These are phyloP conservation scores for Serripes groenlandicus DNA, from an alignment of 2,888 invertebrate species.

Conservation along the genomic window DNA sequence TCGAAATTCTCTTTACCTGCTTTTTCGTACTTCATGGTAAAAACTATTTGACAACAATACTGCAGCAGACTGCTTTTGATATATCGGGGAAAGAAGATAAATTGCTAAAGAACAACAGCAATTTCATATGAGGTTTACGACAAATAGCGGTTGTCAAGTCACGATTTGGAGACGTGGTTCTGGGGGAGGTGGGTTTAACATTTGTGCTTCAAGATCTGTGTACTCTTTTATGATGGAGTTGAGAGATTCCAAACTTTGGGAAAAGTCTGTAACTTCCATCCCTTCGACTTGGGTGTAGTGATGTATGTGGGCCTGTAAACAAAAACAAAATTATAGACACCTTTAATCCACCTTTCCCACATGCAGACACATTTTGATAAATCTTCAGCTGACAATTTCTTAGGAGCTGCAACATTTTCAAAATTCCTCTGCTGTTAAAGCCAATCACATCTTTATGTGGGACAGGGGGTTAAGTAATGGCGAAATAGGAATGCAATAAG, in stretches of 20 bases:
- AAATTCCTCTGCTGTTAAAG: no score
- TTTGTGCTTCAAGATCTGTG: conserved; percentile 77
- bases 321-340: background rate
- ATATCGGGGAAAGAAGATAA: no score
- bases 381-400: background rate
- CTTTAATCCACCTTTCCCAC: no score
- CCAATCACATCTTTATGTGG: no score
- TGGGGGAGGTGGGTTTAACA: conserved; percentile 71
- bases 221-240: conserved; percentile 83
- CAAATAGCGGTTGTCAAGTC: no score
- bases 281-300: conserved; percentile 86
- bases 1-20: background rate
- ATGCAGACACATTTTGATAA: background rate
- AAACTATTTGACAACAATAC: no score
- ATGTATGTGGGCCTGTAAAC: conserved; percentile 86
- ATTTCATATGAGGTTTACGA: background rate
- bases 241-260: conserved; percentile 83
- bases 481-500: no score
- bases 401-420: no score
- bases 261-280: conserved; percentile 85
- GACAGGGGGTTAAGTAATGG: no score
- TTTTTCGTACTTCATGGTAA: no score
- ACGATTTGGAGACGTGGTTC: conserved; percentile 79
- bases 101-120: no score
- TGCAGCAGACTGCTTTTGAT: no score